These are phyloP conservation scores for Leuciscus idus DNA, from an alignment of 2,113 vertebrate species.

Conservation along the genomic window DNA sequence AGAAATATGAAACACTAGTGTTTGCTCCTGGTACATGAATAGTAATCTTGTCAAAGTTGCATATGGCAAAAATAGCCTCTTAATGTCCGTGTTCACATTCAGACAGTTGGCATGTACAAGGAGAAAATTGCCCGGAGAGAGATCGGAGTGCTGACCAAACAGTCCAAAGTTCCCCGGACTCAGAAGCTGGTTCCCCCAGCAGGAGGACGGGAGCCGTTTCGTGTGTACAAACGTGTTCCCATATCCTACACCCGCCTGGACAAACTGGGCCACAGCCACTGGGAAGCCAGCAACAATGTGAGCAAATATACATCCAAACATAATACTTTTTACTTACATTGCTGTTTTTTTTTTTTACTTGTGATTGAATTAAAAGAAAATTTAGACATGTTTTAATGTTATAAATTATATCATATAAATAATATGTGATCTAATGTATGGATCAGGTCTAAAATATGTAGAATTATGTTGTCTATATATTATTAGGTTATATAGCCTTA, in stretches of 20 bases:
- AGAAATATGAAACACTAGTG: neutral
- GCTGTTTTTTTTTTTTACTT: neutral
- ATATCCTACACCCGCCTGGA: slow-evolving; percentile 84
- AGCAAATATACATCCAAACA: neutral
- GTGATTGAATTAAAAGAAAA: slow-evolving; percentile 11
- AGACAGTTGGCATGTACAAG: slow-evolving; percentile 85
- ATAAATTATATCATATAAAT: neutral
- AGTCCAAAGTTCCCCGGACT: slow-evolving; percentile 61
- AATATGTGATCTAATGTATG: neutral
- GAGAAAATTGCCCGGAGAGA: slow-evolving; percentile 86
- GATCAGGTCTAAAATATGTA: neutral
- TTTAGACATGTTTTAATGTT: neutral
- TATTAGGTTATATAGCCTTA: neutral
- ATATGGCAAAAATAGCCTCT: neutral
- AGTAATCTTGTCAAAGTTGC: neutral
- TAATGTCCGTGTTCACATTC: slow-evolving; percentile 37
- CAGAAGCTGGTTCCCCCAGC: slow-evolving; percentile 72
- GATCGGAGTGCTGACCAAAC: slow-evolving; percentile 77
- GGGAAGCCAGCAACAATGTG: slow-evolving; percentile 71
- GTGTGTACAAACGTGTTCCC: slow-evolving; percentile 77
- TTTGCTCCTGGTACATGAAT: neutral
- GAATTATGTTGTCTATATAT: neutral
- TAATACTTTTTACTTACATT: neutral
- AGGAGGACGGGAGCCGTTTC: slow-evolving; percentile 65
- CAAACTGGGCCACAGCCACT: slow-evolving; percentile 82